Base-by-base conservation (phyloP, 2,797 vertebrate genomes). In the Oreortyx pictus region DNA sequence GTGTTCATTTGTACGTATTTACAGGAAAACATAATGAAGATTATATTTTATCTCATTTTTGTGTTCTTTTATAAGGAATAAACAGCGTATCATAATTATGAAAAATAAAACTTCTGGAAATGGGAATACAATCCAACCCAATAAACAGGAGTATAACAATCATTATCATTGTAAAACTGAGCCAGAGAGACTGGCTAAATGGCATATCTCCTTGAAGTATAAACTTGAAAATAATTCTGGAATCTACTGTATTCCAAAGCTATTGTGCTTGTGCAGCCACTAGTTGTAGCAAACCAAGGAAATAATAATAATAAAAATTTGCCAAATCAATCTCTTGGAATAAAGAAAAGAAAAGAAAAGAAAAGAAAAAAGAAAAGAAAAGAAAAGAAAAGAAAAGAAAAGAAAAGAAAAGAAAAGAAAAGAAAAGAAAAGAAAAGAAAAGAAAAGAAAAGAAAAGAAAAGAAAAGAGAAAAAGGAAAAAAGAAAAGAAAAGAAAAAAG, bases 221-320 rank as follows among this genome's bases (percentile, higher is more conserved):
- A 98, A 97, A 97, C 95, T 93, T 97, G 97, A 98, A 98, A 98
- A 97, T 96, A 96, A 95, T 96, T 95, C 39, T 67, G 94, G 92
- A 97, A 83, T 37, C 43, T 27, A 18, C 39, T 65, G 31, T 33
- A 56, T 92, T 95, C 8, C 60, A 91, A 18, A 85, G 97, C 95
- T 87, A 93, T 94, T 93, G 83, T 83, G 88, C 64, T 88, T 90
- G 52, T 93, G 82, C 76, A 92, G 80, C 97, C 97, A 97, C 97
- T 97, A 97, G 96, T 95, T 91, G 86, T 90, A 97, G 96, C 95
- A 96, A 95, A 85, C 49, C 6, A 35, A 92, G 22, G 19, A 96
- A 98, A 98, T 96, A 98, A 97, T 50, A 76, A 39, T 3, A 59
- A 72, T 2, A 39, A 46, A 33, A 46, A 27, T 44, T 27, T 41